Conservation (phyloP, 2,888 invertebrate species). For the Pheosia gnoma region DNA sequence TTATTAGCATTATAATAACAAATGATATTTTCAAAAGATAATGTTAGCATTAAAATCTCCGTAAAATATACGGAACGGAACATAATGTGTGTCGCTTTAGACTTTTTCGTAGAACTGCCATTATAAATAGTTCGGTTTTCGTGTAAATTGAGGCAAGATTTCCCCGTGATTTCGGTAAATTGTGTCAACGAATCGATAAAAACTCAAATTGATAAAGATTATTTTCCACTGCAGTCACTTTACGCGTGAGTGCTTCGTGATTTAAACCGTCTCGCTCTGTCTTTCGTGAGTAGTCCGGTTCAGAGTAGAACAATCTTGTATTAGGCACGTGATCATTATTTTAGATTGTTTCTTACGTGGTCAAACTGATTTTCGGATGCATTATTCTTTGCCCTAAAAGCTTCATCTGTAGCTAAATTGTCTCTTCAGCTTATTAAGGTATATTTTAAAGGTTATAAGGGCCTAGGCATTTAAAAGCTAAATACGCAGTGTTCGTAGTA, state of each 20-base stretch:
- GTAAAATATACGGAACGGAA: too few species aligned
- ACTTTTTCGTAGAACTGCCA: too few species aligned
- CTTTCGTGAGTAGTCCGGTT: slow-evolving; percentile 44
- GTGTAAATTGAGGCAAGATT: slow-evolving; percentile 70
- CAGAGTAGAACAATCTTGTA: slow-evolving; percentile 29
- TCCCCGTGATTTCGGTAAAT: slow-evolving; percentile 63
- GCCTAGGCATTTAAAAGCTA: slow-evolving; percentile 26
- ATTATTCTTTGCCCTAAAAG: slow-evolving; percentile 31
- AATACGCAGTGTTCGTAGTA: slow-evolving; percentile 35
- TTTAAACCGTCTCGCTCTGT: slow-evolving; percentile 53
- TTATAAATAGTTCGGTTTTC: slow-evolving; percentile 31
- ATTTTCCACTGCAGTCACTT: slow-evolving; percentile 62
- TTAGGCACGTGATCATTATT: slow-evolving; percentile 43
- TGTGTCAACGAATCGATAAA: slow-evolving; percentile 46
- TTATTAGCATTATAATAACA: neutral
- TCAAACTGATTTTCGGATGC: slow-evolving; percentile 27
- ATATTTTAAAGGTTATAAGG: slow-evolving; percentile 16
- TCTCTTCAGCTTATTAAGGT: slow-evolving; percentile 15
- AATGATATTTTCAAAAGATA: too few species aligned
- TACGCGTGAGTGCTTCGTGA: slow-evolving; percentile 77
- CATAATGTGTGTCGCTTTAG: too few species aligned
- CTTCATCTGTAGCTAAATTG: slow-evolving; percentile 22
- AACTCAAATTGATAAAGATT: slow-evolving; percentile 50
- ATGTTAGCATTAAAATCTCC: too few species aligned
- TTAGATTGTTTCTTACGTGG: slow-evolving; percentile 46